phyloP scores from a whole-genome alignment of 2,797 vertebrate species.

The Dryobates pubescens region DNA sequence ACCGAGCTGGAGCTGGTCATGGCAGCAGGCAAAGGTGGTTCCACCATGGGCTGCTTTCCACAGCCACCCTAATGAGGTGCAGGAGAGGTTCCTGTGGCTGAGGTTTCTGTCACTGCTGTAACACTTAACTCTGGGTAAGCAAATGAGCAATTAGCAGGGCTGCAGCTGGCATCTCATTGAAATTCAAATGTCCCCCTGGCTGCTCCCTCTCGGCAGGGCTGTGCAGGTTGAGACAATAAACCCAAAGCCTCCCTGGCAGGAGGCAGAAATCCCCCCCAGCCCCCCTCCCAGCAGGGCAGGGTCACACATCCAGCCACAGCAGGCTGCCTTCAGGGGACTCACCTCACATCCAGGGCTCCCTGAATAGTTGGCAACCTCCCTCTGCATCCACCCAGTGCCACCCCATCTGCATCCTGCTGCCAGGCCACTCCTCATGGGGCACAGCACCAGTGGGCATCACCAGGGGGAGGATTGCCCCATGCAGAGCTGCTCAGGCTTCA shows the following conservation, averaged over 20 bases:
- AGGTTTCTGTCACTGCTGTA: not conserved
- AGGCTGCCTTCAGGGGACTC: not conserved
- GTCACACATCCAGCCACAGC: accelerated
- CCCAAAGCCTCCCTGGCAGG: not conserved
- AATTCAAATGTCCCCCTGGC: not conserved
- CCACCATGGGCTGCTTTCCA: not conserved
- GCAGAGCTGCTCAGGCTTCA: not conserved
- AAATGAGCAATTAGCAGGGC: conserved; percentile 40
- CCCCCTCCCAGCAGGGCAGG: not conserved
- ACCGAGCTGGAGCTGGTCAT: accelerated
- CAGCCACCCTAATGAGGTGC: not conserved
- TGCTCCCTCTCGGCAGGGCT: not conserved
- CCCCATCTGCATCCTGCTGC: not conserved
- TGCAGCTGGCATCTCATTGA: conserved; percentile 5
- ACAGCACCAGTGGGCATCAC: not conserved
- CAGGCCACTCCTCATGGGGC: accelerated
- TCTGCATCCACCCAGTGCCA: not conserved
- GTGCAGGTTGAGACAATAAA: not conserved
- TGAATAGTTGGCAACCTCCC: not conserved
- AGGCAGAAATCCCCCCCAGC: not conserved
- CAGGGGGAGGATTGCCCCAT: not conserved
- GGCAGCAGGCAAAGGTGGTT: not conserved
- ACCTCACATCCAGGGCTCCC: not conserved
- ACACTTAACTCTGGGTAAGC: not conserved
- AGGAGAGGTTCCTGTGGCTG: not conserved